These are phyloP conservation scores for Mythimna vitellina DNA, from an alignment of 2,888 invertebrate species.

Conservation along the genomic window DNA sequence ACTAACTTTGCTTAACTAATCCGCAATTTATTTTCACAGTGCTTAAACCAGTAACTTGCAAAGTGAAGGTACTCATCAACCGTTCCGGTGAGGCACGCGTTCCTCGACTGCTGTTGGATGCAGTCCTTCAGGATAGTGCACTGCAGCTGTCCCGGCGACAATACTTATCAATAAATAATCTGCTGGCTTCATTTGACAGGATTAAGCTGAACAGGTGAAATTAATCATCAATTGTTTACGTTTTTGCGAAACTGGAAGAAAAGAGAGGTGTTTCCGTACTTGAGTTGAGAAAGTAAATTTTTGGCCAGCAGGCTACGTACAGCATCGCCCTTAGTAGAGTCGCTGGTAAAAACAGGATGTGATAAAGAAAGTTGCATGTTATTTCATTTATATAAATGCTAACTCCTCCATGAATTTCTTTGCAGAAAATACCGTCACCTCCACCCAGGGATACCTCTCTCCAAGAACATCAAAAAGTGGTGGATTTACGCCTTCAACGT, in stretches of 20 bases:
- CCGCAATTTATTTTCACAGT: slow-evolving; percentile 87
- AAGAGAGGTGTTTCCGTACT: too few species aligned
- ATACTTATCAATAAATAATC: slow-evolving; percentile 91
- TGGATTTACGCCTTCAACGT: slow-evolving; percentile 94
- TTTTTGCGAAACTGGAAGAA: not conserved
- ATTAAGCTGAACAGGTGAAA: slow-evolving; percentile 92
- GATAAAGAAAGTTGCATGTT: not conserved
- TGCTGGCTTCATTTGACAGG: slow-evolving; percentile 91
- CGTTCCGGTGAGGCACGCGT: slow-evolving; percentile 91
- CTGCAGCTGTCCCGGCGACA: slow-evolving; percentile 93
- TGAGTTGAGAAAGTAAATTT: too few species aligned
- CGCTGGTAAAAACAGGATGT: not conserved
- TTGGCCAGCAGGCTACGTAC: too few species aligned
- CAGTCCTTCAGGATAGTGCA: slow-evolving; percentile 94
- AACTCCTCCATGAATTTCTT: not conserved
- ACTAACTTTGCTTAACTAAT: not conserved
- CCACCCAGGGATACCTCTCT: slow-evolving; percentile 90
- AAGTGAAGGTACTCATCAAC: slow-evolving; percentile 94
- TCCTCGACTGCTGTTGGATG: slow-evolving; percentile 92
- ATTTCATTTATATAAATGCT: not conserved
- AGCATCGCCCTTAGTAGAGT: too few species aligned
- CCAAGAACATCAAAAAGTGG: slow-evolving; percentile 92
- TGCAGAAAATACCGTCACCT: slow-evolving; percentile 91
- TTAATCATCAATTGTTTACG: not conserved
- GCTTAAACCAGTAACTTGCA: slow-evolving; percentile 94